Conservation (phyloP, 2,797 vertebrate species). For the Danio albolineatus region DNA sequence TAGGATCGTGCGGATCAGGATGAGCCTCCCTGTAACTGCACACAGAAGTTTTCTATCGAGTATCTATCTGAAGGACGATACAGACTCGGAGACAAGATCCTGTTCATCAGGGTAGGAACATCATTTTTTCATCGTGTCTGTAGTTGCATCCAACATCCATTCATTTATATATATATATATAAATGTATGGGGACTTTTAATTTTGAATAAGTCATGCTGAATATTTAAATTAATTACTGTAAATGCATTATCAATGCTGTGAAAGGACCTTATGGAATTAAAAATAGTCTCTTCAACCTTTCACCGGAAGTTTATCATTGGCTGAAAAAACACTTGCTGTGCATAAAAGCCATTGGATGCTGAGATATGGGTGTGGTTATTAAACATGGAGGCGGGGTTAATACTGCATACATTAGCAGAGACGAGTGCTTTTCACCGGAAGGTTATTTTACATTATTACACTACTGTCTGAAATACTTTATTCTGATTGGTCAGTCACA, state of each 20-base stretch:
- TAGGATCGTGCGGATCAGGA: constrained; percentile 91
- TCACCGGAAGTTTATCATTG: too few species aligned
- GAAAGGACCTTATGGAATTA: too few species aligned
- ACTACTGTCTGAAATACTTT: too few species aligned
- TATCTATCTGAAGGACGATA: constrained; percentile 97
- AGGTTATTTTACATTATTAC: not conserved
- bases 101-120: constrained; percentile 83
- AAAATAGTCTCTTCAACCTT: too few species aligned
- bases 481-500: too few species aligned
- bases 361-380: not conserved
- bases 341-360: not conserved
- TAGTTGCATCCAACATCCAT: too few species aligned
- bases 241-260: too few species aligned
- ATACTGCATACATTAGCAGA: not conserved
- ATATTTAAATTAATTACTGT: too few species aligned
- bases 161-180: too few species aligned
- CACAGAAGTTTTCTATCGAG: constrained; percentile 95
- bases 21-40: constrained; percentile 93
- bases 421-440: not conserved
- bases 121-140: too few species aligned
- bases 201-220: not conserved
- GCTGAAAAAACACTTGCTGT: too few species aligned
- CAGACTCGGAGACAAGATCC: constrained; percentile 94
- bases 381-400: not conserved
- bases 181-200: too few species aligned